These are phyloP conservation scores for Entelurus aequoreus DNA, from an alignment of 2,113 vertebrate genomes.

Conservation along the genomic window DNA sequence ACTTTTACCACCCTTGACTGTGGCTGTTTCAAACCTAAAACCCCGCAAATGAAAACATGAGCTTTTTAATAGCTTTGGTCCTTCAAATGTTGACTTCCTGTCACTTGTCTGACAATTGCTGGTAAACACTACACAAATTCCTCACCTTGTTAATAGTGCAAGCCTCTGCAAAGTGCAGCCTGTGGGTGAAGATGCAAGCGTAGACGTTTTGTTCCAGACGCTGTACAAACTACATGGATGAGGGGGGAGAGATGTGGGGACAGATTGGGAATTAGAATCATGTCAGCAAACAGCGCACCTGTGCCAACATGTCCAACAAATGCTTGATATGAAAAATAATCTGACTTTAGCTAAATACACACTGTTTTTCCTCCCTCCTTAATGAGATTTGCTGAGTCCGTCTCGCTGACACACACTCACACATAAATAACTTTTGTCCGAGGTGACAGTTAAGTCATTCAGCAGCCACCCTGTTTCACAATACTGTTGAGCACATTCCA, in stretches of 20 bases:
- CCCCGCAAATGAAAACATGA: neutral
- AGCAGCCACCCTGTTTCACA: conserved; percentile 29
- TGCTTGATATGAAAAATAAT: conserved; percentile 44
- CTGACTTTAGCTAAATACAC: conserved; percentile 30
- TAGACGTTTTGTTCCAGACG: neutral
- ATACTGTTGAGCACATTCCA: conserved; percentile 31
- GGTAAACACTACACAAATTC: conserved; percentile 51
- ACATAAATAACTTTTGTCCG: neutral
- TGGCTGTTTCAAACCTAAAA: neutral
- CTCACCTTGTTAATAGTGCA: conserved; percentile 53
- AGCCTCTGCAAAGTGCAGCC: conserved; percentile 28
- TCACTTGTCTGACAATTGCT: conserved; percentile 44
- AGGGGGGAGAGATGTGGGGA: neutral
- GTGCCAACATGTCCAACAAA: conserved; percentile 55
- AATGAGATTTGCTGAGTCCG: conserved; percentile 8
- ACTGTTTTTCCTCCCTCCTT: neutral
- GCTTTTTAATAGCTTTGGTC: conserved; percentile 14
- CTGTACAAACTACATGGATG: conserved; percentile 15
- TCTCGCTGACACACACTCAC: neutral
- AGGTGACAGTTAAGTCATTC: conserved; percentile 20
- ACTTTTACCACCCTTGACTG: no score
- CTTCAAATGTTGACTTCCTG: conserved; percentile 37
- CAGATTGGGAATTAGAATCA: conserved; percentile 16
- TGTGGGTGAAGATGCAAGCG: conserved; percentile 10
- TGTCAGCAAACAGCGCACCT: conserved; percentile 52